Evolutionary conservation across 2,113 vertebrate species (phyloP).

Genomic region (Siniperca chuatsi): DNA sequence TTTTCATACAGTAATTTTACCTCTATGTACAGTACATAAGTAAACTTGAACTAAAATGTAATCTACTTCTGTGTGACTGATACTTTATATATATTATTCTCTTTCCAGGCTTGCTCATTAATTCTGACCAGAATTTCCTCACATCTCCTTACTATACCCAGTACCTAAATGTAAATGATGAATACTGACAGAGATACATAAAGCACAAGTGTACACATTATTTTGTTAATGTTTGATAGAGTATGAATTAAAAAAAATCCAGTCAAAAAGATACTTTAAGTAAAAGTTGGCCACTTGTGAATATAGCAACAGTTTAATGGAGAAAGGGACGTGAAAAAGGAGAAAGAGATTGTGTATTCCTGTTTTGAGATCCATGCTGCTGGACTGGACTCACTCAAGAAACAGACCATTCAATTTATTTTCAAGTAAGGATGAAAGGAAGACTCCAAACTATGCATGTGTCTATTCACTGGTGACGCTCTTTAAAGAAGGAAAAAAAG

Average conservation of each 20-base stretch:
- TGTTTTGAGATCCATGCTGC: conserved; percentile 36
- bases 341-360: background rate
- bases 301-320: conserved; percentile 13
- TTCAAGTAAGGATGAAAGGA: conserved; percentile 82
- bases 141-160: background rate
- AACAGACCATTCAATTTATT: conserved; percentile 79
- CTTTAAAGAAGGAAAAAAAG: conserved; percentile 72
- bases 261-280: background rate
- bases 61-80: background rate
- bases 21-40: background rate
- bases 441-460: conserved; percentile 82
- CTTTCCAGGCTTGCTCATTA: background rate
- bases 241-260: background rate
- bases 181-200: background rate
- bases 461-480: conserved; percentile 79
- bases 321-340: conserved; percentile 6
- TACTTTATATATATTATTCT: background rate
- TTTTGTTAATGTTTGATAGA: background rate
- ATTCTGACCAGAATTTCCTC: background rate
- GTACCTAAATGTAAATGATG: background rate
- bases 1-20: background rate
- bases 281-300: conserved; percentile 34
- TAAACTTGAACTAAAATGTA: background rate
- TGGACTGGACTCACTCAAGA: conserved; percentile 72
- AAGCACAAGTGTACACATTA: background rate